These are phyloP conservation scores for Leuctra nigra DNA, from an alignment of 2,888 invertebrate species.

Conservation along the genomic window DNA sequence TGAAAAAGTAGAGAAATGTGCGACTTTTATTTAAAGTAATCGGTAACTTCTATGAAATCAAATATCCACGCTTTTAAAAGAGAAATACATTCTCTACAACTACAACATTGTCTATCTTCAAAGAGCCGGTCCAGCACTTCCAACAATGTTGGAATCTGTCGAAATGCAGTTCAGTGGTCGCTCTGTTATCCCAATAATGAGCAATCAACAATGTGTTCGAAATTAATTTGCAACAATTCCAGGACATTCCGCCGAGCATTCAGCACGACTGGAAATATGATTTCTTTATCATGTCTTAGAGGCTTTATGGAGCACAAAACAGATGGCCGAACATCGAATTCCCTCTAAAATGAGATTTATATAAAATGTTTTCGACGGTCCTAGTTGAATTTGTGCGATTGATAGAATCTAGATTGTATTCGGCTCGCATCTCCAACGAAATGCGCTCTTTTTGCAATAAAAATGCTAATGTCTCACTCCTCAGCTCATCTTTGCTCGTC, in stretches of 20 bases:
- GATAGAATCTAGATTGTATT: constrained; percentile 15
- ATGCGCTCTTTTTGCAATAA: constrained; percentile 10
- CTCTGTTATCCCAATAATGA: not conserved
- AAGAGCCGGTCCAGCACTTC: too few species aligned
- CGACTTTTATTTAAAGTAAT: too few species aligned
- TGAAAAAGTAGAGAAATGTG: too few species aligned
- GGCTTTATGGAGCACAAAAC: not conserved
- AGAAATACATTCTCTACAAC: too few species aligned
- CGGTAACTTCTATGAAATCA: too few species aligned
- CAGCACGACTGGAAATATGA: too few species aligned
- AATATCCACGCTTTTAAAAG: too few species aligned
- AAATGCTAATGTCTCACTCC: constrained; percentile 13
- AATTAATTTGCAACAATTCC: not conserved
- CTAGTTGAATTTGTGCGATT: constrained; percentile 14
- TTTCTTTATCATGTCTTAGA: too few species aligned
- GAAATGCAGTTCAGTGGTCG: too few species aligned
- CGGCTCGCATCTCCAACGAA: not conserved
- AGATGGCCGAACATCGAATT: not conserved
- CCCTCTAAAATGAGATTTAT: constrained; percentile 8
- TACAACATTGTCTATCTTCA: too few species aligned
- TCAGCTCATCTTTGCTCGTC: not conserved
- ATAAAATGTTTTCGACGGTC: not conserved
- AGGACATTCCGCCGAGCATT: not conserved
- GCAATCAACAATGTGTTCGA: not conserved
- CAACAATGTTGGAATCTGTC: too few species aligned